phyloP scores from a whole-genome alignment of 2,113 vertebrate species.

The Aplodontia rufa region DNA sequence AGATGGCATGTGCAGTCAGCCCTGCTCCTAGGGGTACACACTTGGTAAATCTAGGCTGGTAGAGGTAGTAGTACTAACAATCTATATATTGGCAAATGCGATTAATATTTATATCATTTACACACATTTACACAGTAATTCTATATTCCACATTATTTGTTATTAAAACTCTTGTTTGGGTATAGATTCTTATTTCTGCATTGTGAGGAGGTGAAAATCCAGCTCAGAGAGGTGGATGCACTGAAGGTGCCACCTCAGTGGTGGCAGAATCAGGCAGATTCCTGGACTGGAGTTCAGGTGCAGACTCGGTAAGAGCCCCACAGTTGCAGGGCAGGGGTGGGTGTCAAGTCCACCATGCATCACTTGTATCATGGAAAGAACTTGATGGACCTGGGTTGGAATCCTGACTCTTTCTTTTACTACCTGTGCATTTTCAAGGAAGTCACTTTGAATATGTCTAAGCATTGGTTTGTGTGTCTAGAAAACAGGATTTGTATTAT shows the following conservation, averaged over 20 bases:
- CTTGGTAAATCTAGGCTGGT: neutral
- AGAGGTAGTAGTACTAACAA: neutral
- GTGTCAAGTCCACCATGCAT: too few relatives aligned
- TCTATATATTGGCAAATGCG: neutral
- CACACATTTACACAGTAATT: neutral
- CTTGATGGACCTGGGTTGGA: neutral
- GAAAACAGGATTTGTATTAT: neutral
- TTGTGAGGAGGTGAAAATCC: neutral
- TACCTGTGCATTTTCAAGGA: neutral
- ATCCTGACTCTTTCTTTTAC: neutral
- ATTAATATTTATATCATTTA: neutral
- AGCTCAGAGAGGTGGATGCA: neutral
- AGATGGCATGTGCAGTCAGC: neutral
- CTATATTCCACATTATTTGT: neutral
- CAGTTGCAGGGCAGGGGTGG: rapidly evolving
- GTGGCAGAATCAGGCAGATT: neutral
- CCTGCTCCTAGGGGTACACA: neutral
- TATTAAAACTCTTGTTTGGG: neutral
- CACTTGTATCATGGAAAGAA: neutral
- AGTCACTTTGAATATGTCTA: neutral
- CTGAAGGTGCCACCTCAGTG: neutral
- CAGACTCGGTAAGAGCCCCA: neutral
- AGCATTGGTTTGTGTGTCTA: neutral
- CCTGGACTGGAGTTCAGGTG: neutral
- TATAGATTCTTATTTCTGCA: neutral